Evolutionary conservation across 2,888 invertebrate genomes (phyloP), one percentile per base, ranked within the genome.

Genomic region (Spisula subtruncata): DNA sequence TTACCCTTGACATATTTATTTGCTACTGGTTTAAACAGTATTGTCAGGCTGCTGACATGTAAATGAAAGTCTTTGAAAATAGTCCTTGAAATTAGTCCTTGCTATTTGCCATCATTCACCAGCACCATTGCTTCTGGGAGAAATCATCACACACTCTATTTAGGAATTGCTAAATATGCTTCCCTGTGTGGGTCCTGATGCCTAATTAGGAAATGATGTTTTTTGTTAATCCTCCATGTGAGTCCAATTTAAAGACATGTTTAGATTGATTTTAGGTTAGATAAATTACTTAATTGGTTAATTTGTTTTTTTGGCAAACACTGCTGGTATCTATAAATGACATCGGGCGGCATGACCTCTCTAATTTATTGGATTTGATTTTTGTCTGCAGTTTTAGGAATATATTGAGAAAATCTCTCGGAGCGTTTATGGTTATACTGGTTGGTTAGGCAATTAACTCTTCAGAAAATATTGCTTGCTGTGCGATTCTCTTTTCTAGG

Each of bases 231-330:
- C 35, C 75, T 75, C 35, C 35, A 14, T 75, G 75, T 32, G 75
- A 35, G 75, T 12, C 75, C 75, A 75, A 75, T 75, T 75, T 75
- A 12, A 35, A 75, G 35, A 35, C 75, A 16, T 75, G 75, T 32
- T 75, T 75, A 32, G 29, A 75, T 75, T 32, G 75, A 75, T 75
- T 35, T 18, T 75, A 35, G 75, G 16, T 29, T 75, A 75, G 75
- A 75, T 75, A 75, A 75, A 75, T 75, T 75, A 75, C 32, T 35
- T 75, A 75, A 75, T 75, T 75, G 75, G 75, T 75, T 75, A 75
- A 75, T 75, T 75, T 32, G 75, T 75, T 75, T 75, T 71, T 71
- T 71, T 35, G 29, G 12, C 2, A 32, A 35, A 75, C 75, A 32
- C 32, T 75, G 75, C 75, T 75, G 75, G 35, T 75, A 75, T 75